phyloP scores from a whole-genome alignment of 2,113 vertebrate genomes.

The Chunga burmeisteri region DNA sequence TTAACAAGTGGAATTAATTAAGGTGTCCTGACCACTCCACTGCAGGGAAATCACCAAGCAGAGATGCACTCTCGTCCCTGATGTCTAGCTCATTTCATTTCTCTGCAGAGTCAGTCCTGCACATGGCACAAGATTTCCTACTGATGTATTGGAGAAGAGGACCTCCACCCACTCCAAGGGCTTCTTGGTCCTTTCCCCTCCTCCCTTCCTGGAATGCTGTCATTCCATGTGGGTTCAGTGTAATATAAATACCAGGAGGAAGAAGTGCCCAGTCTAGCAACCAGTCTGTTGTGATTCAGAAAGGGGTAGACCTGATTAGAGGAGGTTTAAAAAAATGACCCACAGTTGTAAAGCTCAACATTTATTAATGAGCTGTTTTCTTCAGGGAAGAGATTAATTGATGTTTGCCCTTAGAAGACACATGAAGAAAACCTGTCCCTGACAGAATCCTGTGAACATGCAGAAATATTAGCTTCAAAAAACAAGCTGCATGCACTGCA shows the following conservation, averaged over 20 bases:
- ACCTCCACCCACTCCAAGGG: neutral
- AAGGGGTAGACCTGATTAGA: neutral
- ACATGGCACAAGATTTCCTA: neutral
- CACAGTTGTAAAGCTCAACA: neutral
- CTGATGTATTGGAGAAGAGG: neutral
- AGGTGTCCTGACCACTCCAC: neutral
- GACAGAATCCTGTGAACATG: neutral
- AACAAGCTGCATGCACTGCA: neutral
- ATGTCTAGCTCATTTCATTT: neutral
- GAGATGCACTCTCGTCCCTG: neutral
- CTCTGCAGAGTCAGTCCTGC: neutral
- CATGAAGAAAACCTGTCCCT: neutral
- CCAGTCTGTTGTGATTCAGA: neutral
- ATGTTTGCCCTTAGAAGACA: neutral
- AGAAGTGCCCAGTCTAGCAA: neutral
- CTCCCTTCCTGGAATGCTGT: neutral
- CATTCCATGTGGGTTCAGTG: rapidly evolving
- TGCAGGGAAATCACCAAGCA: neutral
- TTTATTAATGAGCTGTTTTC: neutral
- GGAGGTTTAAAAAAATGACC: neutral
- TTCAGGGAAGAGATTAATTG: neutral
- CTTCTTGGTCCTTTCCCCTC: neutral
- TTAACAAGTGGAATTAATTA: slow-evolving; percentile 31
- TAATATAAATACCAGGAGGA: neutral
- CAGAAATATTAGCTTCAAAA: neutral